Base-by-base conservation (phyloP, 2,888 invertebrate species). In the Balanococcus diminutus region DNA sequence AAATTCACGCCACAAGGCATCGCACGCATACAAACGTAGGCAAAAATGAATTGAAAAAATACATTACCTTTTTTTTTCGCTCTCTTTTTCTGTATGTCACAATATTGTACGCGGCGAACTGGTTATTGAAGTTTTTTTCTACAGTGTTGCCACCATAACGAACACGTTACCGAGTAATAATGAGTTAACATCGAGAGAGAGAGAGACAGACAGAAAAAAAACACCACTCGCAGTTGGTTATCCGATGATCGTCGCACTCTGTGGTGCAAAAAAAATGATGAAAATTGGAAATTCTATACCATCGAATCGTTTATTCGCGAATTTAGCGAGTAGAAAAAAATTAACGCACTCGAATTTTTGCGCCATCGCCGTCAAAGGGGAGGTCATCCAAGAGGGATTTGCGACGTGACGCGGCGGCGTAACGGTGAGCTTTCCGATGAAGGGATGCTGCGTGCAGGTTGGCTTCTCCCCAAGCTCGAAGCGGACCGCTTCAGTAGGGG, bases 381-480 rank as follows among this genome's bases (percentile, higher is more conserved):
- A 83, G 83, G 83, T 19, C 32, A 83, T 83, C 28, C 83, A 61
- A 61, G 61, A 61, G 83, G 83, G 83, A 83, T 82, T 81, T 16
- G 36, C 11, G 16, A n/a, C n/a, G n/a, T n/a, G 61, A 5, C 19
- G 42, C 25, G 22, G 82, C 25, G 42, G n/a, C n/a, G n/a, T n/a
- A n/a, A n/a, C n/a, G n/a, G n/a, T 25, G 46, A 25, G 25, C 46
- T 82, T 51, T 81, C 28, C 31, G 28, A 28, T 31, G 67, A 82
- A 83, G 83, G 83, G 83, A 83, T 83, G 83, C 83, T 83, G 83
- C 51, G 82, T 82, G n/a, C 19, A 83, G 83, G 61, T 56, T 83
- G 42, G 32, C 32, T 79, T 79, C 36, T 79, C 75, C 75, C 67
- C 67, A 28, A 79, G 32, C 28, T 72, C 19, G 36, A 19, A 36